Percentiles rank a stretch among this genome's conserved stretches.
phyloP scores from a whole-genome alignment of 37 sponge, comb jelly and placozoan genomes.

The Eunapius fragilis region DNA sequence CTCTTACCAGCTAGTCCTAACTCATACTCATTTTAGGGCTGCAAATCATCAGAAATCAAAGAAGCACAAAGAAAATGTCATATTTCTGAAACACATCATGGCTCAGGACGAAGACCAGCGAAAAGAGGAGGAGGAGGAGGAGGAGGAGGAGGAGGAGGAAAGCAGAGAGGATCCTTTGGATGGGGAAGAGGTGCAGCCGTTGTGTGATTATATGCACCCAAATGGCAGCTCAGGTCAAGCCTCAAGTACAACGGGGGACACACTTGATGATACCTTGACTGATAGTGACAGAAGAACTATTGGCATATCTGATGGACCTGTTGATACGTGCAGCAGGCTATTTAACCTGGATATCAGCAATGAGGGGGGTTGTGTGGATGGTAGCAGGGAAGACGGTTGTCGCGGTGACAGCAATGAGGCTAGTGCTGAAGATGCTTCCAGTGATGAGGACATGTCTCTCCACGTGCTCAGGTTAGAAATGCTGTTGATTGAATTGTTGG shows the following conservation, averaged over 20 bases:
- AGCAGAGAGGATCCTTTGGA: neutral
- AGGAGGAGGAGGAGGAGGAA: neutral
- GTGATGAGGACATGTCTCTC: neutral
- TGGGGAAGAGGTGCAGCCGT: constrained; percentile 9
- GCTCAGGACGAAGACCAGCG: constrained; percentile 53
- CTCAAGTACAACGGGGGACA: neutral
- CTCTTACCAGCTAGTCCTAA: neutral
- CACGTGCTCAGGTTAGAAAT: neutral
- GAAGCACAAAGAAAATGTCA: constrained; percentile 90
- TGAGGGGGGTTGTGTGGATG: neutral
- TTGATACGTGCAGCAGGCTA: neutral
- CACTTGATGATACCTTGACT: neutral
- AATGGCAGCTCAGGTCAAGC: too few relatives aligned
- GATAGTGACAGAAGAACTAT: neutral
- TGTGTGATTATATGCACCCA: too few relatives aligned
- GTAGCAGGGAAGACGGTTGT: neutral
- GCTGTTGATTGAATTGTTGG: neutral
- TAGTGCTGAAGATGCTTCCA: neutral
- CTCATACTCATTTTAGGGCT: constrained; percentile 43
- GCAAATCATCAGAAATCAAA: constrained; percentile 89
- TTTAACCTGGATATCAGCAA: neutral
- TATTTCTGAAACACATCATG: constrained; percentile 65
- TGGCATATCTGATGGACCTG: neutral
- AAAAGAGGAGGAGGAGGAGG: constrained; percentile 11
- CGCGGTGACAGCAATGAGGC: neutral